A percentile compares a stretch with the other conserved stretches of the same genome.
These are phyloP conservation scores for Homarus americanus DNA, from an alignment of 1,140 invertebrate species.

Conservation along the genomic window DNA sequence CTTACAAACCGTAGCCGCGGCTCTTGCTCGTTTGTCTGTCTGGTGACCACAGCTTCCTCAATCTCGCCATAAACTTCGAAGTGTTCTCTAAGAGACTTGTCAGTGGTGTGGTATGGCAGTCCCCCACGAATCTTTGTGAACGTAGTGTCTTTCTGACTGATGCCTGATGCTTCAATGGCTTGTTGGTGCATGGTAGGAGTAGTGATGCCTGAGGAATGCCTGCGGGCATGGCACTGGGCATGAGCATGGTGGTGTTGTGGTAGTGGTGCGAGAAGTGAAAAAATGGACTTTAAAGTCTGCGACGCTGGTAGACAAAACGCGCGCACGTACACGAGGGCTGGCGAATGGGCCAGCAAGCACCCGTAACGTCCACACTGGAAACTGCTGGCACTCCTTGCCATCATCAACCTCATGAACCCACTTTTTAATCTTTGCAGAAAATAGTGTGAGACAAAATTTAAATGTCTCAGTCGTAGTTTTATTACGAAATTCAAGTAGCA, in stretches of 20 bases:
- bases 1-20: constrained; percentile 99
- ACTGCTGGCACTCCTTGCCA: not conserved
- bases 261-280: not conserved
- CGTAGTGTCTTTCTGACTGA: constrained; percentile 96
- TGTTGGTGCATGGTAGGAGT: constrained; percentile 61
- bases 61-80: constrained; percentile 98
- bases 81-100: constrained; percentile 95
- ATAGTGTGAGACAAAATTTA: too few relatives aligned
- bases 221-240: constrained; percentile 61
- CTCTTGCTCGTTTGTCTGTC: constrained; percentile 98
- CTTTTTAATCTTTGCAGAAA: too few relatives aligned
- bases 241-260: constrained; percentile 61
- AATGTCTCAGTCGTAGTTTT: too few relatives aligned
- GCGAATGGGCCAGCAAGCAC: not conserved
- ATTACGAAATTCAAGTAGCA: too few relatives aligned
- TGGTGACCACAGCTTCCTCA: constrained; percentile 98
- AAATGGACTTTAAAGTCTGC: not conserved
- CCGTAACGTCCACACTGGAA: too few relatives aligned
- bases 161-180: constrained; percentile 78
- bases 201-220: constrained; percentile 65
- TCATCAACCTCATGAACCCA: not conserved
- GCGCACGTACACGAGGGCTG: too few relatives aligned
- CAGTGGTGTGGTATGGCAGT: constrained; percentile 97
- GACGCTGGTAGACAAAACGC: not conserved
- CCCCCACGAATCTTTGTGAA: constrained; percentile 99